Base-by-base conservation (phyloP, 2,113 vertebrate genomes). In the Corvus moneduloides region DNA sequence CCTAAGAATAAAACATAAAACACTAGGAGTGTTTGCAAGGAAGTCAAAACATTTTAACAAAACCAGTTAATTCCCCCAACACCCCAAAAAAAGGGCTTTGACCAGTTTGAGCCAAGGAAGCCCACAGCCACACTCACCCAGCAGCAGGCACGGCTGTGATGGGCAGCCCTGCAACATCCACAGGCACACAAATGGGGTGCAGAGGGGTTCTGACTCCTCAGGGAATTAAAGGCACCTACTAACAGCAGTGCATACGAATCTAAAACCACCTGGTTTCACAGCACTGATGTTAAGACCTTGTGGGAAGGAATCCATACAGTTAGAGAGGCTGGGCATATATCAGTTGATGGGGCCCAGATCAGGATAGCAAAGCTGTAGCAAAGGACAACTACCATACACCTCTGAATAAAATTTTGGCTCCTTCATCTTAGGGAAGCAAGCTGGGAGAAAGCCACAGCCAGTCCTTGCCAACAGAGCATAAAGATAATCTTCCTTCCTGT, bases 401-500 rank as follows among this genome's bases (percentile, higher is more conserved):
- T 49, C 54, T 7, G 4, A 54, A 37, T 43, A 62, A 59, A 89
- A 39, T 35, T 48, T 58, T 89, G 61, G 9, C 39, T 95, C 39
- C 69, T 90, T 86, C 30, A 52, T 28, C 13, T 68, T 39, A 56
- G 11, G 35, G 52, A 95, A 82, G 66, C 19, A 89, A 73, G 39
- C 23, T 72, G 13, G 58, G 56, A 81, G 73, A 97, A 95, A 84
- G 83, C 72, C 24, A 55, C 76, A 96, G 58, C 19, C 35, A 21
- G 22, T 9, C 78, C 44, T 79, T 80, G 46, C 62, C 43, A 85
- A 55, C 9, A 73, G 54, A 90, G 46, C 43, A 46, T 64, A 28
- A 73, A 86, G 17, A 56, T 68, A 76, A 80, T 2, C 43, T 90
- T 89, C 41, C 37, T 86, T 64, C 20, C 43, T 37, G 12, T 84